Evolutionary conservation across 2,113 vertebrate genomes (phyloP).

Genomic region (Pitta sordida): DNA sequence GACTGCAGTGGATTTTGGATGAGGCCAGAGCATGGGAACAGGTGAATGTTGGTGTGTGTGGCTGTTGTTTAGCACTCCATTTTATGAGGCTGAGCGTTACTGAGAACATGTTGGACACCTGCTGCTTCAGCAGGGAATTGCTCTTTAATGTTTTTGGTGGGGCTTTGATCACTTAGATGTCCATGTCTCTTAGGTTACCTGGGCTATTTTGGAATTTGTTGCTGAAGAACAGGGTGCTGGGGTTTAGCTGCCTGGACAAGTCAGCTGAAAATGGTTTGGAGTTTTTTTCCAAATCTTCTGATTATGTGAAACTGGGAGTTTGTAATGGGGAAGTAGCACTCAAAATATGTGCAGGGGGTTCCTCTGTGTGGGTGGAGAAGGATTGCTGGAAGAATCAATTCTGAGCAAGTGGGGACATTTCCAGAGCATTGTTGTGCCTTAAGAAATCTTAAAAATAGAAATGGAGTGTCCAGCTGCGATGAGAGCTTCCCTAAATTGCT

Average conservation of each 20-base stretch:
- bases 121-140: not conserved
- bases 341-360: not conserved
- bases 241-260: not conserved
- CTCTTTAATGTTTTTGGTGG: not conserved
- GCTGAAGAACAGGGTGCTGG: not conserved
- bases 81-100: not conserved
- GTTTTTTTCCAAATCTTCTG: not conserved
- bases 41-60: not conserved
- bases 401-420: not conserved
- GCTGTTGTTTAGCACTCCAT: not conserved
- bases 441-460: not conserved
- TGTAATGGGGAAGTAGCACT: not conserved
- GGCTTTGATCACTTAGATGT: not conserved
- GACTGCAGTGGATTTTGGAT: not conserved
- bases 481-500: not conserved
- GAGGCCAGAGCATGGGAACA: not conserved
- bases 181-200: not conserved
- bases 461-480: not conserved
- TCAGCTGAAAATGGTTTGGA: not conserved
- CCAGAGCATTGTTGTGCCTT: not conserved
- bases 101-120: not conserved
- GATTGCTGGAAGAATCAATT: not conserved
- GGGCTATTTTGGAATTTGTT: not conserved
- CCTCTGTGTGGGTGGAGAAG: not conserved
- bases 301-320: fast-evolving